phyloP scores from a whole-genome alignment of 2,888 invertebrate species.

The Trypoxylon attenuatum region DNA sequence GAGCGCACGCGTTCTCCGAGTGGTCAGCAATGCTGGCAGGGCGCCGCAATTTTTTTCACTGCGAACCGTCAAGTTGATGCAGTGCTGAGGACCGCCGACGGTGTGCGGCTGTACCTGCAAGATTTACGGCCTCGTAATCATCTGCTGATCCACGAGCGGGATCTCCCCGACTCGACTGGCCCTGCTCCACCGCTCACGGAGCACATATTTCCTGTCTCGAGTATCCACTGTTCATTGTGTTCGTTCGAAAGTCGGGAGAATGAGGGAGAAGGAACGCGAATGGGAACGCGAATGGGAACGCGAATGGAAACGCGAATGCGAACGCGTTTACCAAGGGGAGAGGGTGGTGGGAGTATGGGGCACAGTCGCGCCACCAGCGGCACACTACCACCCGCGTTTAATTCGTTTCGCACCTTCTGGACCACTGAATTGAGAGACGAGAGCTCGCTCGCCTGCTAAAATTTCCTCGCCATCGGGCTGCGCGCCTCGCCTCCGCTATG shows the following conservation, averaged over 20 bases:
- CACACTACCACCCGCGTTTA: constrained; percentile 53
- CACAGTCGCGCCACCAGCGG: neutral
- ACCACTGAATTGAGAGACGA: constrained; percentile 62
- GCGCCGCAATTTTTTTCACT: constrained; percentile 37
- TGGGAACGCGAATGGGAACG: too few species aligned
- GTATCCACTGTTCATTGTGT: constrained; percentile 56
- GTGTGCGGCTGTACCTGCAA: constrained; percentile 41
- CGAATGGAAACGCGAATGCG: too few species aligned
- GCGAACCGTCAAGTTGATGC: constrained; percentile 52
- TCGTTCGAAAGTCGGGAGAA: constrained; percentile 20
- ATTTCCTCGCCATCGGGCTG: constrained; percentile 19
- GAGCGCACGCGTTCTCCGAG: neutral
- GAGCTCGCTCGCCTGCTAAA: constrained; percentile 48
- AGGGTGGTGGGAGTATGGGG: constrained; percentile 4
- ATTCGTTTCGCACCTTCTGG: constrained; percentile 65
- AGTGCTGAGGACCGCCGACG: constrained; percentile 48
- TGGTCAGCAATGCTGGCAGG: neutral
- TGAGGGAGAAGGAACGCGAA: constrained; percentile 5
- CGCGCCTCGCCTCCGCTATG: too few species aligned
- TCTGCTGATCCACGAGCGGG: constrained; percentile 61
- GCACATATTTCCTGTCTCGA: constrained; percentile 57
- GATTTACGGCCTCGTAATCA: constrained; percentile 60
- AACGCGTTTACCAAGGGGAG: neutral
- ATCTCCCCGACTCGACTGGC: constrained; percentile 14
- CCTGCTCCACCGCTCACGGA: constrained; percentile 41